These are phyloP conservation scores for Drosophila anomalipes DNA, from an alignment of 2,888 invertebrate species.

Conservation along the genomic window DNA sequence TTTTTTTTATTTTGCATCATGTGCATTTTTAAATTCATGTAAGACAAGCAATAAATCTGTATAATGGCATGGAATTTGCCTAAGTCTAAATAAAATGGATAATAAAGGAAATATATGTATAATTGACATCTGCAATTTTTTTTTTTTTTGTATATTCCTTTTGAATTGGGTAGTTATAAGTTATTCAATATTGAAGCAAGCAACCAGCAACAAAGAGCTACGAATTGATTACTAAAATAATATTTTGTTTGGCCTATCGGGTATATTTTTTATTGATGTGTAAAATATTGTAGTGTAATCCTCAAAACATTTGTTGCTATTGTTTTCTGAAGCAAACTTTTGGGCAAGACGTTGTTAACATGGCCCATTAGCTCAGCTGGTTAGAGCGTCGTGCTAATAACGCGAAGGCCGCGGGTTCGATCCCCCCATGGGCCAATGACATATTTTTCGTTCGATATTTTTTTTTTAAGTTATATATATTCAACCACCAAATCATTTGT, in stretches of 20 bases:
- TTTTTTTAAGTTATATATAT: neutral
- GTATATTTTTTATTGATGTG: neutral
- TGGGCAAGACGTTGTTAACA: rapidly evolving
- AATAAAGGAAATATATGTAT: neutral
- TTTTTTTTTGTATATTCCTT: neutral
- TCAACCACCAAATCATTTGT: neutral
- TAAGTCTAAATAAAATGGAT: neutral
- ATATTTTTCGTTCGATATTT: neutral
- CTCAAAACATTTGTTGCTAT: neutral
- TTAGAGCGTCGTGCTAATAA: constrained; percentile 86
- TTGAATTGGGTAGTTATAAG: neutral
- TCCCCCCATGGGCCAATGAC: constrained; percentile 45
- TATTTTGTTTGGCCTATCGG: neutral
- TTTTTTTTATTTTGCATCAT: neutral
- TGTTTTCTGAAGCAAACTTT: neutral
- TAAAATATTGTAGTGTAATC: neutral
- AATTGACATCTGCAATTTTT: neutral
- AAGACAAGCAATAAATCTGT: neutral
- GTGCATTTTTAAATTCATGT: neutral
- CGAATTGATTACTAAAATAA: neutral
- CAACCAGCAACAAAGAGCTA: neutral
- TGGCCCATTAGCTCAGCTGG: constrained; percentile 86
- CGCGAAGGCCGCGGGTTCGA: constrained; percentile 86
- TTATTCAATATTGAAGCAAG: neutral
- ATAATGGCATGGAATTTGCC: neutral